Evolutionary conservation across 2,797 vertebrate genomes (phyloP).

Genomic region (Neosalanx taihuensis): DNA sequence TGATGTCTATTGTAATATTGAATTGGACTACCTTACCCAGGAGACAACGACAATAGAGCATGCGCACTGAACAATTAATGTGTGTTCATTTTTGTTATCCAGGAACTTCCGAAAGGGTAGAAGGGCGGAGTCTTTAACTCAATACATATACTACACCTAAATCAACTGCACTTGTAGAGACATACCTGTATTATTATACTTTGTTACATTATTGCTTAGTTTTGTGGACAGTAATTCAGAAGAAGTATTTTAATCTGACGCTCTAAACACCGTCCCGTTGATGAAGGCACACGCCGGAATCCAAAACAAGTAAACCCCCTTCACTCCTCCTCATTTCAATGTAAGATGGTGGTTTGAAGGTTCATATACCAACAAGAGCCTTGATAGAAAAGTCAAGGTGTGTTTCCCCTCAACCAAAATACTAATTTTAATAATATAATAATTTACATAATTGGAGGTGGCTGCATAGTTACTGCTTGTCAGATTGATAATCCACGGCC

Average conservation of each 20-base stretch:
- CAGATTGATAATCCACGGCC: slow-evolving; percentile 40
- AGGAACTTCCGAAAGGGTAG: neutral
- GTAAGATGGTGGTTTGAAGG: slow-evolving; percentile 68
- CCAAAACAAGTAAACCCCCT: slow-evolving; percentile 8
- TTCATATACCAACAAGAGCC: slow-evolving; percentile 50
- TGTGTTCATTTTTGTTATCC: neutral
- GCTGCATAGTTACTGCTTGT: slow-evolving; percentile 33
- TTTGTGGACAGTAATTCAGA: too few relatives aligned
- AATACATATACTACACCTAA: too few relatives aligned
- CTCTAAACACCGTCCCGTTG: neutral
- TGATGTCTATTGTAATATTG: neutral
- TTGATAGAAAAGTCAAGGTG: slow-evolving; percentile 45
- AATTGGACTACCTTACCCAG: slow-evolving; percentile 43
- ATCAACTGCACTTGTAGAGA: too few relatives aligned
- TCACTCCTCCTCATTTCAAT: slow-evolving; percentile 52
- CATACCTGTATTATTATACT: too few relatives aligned
- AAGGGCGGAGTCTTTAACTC: too few relatives aligned
- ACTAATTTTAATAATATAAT: slow-evolving; percentile 13
- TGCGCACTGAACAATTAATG: slow-evolving; percentile 28
- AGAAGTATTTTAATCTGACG: too few relatives aligned
- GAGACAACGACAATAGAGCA: slow-evolving; percentile 28
- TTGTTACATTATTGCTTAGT: too few relatives aligned
- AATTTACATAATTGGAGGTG: slow-evolving; percentile 34
- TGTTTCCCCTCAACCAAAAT: slow-evolving; percentile 39
- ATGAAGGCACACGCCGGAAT: neutral